Conservation (phyloP, 2,797 vertebrate species). For the Micrastur ruficollis region DNA sequence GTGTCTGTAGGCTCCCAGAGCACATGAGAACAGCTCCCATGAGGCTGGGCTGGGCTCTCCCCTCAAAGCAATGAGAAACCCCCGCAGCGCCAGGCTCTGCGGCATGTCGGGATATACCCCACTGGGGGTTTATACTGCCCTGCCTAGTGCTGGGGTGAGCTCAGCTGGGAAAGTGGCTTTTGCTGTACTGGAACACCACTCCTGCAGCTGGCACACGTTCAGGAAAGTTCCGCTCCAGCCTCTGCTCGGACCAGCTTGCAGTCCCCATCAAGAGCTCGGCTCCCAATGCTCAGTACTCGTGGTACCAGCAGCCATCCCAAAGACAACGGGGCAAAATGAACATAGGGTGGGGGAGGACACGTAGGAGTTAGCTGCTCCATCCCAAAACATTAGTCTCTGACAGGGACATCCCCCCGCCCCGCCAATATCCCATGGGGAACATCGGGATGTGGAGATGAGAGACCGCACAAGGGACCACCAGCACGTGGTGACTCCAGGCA, state of each 20-base stretch:
- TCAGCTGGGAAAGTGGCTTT: neutral
- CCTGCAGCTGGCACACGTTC: neutral
- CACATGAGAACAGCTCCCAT: neutral
- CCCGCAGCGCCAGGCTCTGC: neutral
- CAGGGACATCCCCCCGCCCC: neutral
- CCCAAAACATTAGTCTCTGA: neutral
- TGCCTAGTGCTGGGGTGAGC: neutral
- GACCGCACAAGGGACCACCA: neutral
- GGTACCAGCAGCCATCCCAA: neutral
- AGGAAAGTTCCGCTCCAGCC: neutral
- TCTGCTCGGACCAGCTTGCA: neutral
- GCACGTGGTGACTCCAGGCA: neutral
- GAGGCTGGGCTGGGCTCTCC: neutral
- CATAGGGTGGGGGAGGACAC: neutral
- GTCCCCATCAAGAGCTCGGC: accelerated
- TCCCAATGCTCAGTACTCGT: accelerated
- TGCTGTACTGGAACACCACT: neutral
- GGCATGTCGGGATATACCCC: neutral
- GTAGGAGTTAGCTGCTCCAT: neutral
- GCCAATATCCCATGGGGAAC: neutral
- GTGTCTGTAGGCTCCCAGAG: neutral
- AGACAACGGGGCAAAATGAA: neutral
- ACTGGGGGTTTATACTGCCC: neutral
- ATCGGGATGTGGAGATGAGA: neutral
- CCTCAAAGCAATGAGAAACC: neutral